phyloP scores from a whole-genome alignment of 2,113 vertebrate genomes.

The Ptilonorhynchus violaceus region DNA sequence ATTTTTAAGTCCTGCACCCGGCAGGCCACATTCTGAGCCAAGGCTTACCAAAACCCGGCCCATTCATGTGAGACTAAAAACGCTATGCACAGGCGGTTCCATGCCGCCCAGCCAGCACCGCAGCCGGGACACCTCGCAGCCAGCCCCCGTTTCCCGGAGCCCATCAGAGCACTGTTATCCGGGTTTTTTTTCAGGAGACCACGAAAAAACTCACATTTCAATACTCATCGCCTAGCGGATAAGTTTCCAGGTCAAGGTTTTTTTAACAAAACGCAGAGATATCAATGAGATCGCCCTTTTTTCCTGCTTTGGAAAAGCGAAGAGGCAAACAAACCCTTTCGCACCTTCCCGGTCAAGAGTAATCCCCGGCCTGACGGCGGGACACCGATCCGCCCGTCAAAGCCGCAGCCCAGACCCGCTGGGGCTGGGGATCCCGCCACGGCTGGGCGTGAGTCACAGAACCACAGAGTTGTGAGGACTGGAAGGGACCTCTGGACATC shows the following conservation, averaged over 20 bases:
- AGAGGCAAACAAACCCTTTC: not conserved
- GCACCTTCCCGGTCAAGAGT: not conserved
- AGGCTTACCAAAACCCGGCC: not conserved
- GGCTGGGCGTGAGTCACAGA: too few species aligned
- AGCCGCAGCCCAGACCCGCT: not conserved
- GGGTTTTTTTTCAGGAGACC: fast-evolving
- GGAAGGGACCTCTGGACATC: not conserved
- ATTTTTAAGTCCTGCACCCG: not conserved
- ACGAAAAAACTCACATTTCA: not conserved
- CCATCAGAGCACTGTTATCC: not conserved
- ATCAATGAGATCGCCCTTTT: not conserved
- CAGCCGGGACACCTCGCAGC: fast-evolving
- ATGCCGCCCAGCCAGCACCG: fast-evolving
- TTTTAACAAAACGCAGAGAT: not conserved
- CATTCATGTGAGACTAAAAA: fast-evolving
- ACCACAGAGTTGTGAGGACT: not conserved
- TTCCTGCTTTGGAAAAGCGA: not conserved
- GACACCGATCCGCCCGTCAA: not conserved
- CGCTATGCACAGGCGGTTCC: fast-evolving
- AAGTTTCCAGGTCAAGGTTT: not conserved
- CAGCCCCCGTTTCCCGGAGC: not conserved
- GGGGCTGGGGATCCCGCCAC: not conserved
- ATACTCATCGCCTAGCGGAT: fast-evolving
- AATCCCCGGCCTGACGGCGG: not conserved
- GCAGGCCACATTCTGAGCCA: not conserved